These are phyloP conservation scores for Nymphalis c-album DNA, from an alignment of 2,888 invertebrate genomes.

Conservation along the genomic window DNA sequence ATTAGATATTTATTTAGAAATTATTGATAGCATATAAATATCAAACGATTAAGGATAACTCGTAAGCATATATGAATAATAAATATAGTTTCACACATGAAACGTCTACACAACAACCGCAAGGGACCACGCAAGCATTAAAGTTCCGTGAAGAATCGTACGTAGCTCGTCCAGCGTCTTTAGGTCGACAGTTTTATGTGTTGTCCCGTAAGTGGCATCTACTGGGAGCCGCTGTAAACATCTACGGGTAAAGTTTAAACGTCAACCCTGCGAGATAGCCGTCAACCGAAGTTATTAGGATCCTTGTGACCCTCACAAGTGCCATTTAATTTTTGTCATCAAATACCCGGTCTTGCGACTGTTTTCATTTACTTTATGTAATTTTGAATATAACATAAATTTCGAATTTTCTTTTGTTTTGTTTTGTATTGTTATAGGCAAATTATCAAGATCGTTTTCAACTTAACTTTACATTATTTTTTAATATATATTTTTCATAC, in stretches of 20 bases:
- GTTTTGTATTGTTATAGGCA: too few relatives aligned
- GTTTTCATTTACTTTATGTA: conserved; percentile 34
- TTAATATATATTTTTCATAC: too few relatives aligned
- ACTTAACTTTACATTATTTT: too few relatives aligned
- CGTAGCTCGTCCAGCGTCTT: conserved; percentile 49
- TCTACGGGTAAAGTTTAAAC: conserved; percentile 68
- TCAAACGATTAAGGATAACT: too few relatives aligned
- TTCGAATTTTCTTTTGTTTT: too few relatives aligned
- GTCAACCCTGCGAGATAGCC: conserved; percentile 64
- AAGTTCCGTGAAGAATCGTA: conserved; percentile 33
- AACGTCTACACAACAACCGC: not conserved
- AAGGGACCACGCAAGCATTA: conserved; percentile 8
- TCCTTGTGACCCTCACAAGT: conserved; percentile 52
- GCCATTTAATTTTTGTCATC: conserved; percentile 59
- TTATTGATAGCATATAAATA: too few relatives aligned
- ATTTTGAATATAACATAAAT: not conserved
- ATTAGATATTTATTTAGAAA: too few relatives aligned
- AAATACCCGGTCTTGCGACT: conserved; percentile 36
- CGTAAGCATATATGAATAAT: too few relatives aligned
- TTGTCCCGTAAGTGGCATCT: conserved; percentile 62
- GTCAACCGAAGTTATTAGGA: conserved; percentile 66
- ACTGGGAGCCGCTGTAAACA: conserved; percentile 63
- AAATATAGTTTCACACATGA: not conserved
- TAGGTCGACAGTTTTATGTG: conserved; percentile 57
- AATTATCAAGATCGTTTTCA: too few relatives aligned